Evolutionary conservation across 2,888 invertebrate genomes (phyloP).

Genomic region (Smittia sp.): DNA sequence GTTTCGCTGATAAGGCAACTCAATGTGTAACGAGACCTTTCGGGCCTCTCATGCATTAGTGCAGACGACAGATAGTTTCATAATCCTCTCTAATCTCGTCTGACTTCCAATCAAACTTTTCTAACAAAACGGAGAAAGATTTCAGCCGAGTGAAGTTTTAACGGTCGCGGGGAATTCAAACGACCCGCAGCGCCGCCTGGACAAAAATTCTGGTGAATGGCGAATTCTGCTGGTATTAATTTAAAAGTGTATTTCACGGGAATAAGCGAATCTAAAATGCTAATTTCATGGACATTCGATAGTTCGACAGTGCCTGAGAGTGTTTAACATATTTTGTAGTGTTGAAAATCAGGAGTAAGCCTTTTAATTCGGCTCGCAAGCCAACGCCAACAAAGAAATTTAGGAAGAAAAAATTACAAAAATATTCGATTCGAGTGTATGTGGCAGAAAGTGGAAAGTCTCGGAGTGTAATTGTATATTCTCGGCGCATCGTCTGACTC

Average conservation of each 20-base stretch:
- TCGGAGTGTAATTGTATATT: conserved; percentile 7
- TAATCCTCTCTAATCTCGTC: no score
- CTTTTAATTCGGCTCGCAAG: not conserved
- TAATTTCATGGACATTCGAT: not conserved
- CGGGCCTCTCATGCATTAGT: no score
- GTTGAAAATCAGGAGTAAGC: not conserved
- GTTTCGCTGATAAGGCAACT: no score
- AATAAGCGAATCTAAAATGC: not conserved
- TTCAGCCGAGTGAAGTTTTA: no score
- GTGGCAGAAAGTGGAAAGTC: conserved; percentile 44
- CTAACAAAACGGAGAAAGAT: no score
- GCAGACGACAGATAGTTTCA: no score
- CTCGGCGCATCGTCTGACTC: not conserved
- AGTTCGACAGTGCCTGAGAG: conserved; percentile 29
- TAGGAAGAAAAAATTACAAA: conserved; percentile 29
- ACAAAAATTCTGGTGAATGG: no score
- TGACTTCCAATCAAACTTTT: no score
- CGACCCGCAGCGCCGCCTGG: no score
- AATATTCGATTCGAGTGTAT: conserved; percentile 38
- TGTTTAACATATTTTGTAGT: not conserved
- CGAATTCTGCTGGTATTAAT: no score
- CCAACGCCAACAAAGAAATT: conserved; percentile 35
- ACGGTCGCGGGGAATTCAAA: no score
- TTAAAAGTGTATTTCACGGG: not conserved
- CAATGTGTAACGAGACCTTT: no score